phyloP scores from a whole-genome alignment of 1,140 invertebrate genomes.

The Polypedilum vanderplanki region DNA sequence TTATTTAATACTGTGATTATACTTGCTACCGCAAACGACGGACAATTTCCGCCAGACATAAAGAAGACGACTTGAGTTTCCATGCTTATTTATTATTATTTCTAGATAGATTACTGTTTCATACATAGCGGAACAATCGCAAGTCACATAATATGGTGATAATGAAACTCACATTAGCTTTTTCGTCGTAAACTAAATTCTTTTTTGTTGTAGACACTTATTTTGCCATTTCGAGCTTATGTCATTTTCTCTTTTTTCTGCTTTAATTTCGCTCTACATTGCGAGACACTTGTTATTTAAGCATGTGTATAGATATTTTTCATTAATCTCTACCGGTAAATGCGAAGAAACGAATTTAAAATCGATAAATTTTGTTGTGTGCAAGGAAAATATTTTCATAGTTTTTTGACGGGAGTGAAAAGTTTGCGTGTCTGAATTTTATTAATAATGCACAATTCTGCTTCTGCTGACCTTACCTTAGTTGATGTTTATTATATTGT shows the following conservation, averaged over 20 bases:
- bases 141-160: background rate
- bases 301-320: background rate
- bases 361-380: conserved; percentile 19
- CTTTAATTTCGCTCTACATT: background rate
- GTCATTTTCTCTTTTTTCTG: background rate
- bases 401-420: background rate
- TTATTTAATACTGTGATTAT: no score
- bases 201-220: background rate
- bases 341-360: background rate
- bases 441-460: background rate
- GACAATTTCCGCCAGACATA: no score
- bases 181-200: background rate
- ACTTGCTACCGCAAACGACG: no score
- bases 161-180: background rate
- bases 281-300: background rate
- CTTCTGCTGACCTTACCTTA: background rate
- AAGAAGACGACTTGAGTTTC: no score
- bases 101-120: background rate
- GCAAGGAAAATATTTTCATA: background rate
- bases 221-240: background rate
- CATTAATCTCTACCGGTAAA: background rate
- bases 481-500: conserved; percentile 7
- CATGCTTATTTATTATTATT: background rate
- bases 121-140: no score
- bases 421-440: background rate